A percentile compares a stretch with the other conserved stretches of the same genome.
Conservation (phyloP, 1,140 invertebrate species). For the Atta texana region DNA sequence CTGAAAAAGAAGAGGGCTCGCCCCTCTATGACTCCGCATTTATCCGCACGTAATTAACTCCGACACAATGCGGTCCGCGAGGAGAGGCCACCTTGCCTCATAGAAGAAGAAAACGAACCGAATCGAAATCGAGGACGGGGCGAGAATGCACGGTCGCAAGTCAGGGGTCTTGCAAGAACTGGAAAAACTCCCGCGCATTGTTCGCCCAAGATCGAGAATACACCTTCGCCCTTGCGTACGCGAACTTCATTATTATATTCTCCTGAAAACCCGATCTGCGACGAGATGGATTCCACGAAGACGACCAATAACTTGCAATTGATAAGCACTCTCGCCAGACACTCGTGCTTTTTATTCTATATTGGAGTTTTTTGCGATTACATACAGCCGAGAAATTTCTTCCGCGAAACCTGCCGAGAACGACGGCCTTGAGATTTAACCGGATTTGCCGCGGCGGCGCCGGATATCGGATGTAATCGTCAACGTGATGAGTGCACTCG, state of each 20-base stretch:
- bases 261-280: constrained; percentile 13
- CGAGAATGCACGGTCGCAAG: not conserved
- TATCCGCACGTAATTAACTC: constrained; percentile 86
- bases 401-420: constrained; percentile 17
- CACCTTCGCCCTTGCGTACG: constrained; percentile 19
- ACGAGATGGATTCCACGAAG: constrained; percentile 23
- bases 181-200: constrained; percentile 65
- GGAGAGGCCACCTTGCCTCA: constrained; percentile 67
- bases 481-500: constrained; percentile 70
- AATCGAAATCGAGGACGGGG: constrained; percentile 26
- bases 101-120: constrained; percentile 64
- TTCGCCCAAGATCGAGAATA: constrained; percentile 48
- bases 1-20: constrained; percentile 63
- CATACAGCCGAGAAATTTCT: not conserved
- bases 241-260: constrained; percentile 41
- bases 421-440: constrained; percentile 51
- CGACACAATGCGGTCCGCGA: constrained; percentile 80
- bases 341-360: not conserved
- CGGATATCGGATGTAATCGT: constrained; percentile 68
- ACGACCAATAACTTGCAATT: constrained; percentile 39
- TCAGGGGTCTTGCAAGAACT: constrained; percentile 44
- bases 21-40: constrained; percentile 83
- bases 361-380: constrained; percentile 43
- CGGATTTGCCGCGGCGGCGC: constrained; percentile 54
- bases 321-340: constrained; percentile 38